Conservation (phyloP, 1,140 invertebrate species). For the Melitaea cinxia region DNA sequence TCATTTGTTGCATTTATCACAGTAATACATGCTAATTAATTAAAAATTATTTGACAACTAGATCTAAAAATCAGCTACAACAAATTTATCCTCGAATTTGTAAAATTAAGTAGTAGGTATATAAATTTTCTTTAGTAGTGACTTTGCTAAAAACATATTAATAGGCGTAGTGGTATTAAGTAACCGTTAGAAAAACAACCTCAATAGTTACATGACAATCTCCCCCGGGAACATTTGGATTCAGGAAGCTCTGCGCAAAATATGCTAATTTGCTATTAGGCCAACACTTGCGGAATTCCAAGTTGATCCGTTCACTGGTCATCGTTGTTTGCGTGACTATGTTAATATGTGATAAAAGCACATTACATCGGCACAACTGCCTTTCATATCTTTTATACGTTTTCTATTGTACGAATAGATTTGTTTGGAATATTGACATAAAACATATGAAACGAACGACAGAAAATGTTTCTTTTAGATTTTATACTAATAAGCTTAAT, state of each 20-base stretch:
- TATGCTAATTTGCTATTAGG: constrained; percentile 28
- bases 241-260: constrained; percentile 23
- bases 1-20: too few species aligned
- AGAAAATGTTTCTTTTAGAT: too few species aligned
- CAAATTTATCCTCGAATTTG: too few species aligned
- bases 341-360: constrained; percentile 22
- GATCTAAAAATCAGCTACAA: too few species aligned
- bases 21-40: too few species aligned
- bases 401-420: neutral
- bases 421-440: neutral
- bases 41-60: too few species aligned
- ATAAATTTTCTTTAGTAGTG: too few species aligned
- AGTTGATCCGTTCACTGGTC: constrained; percentile 24
- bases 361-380: constrained; percentile 12
- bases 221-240: constrained; percentile 30
- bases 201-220: constrained; percentile 1
- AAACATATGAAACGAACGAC: too few species aligned
- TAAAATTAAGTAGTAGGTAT: too few species aligned
- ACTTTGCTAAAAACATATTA: too few species aligned
- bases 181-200: neutral
- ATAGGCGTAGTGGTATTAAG: too few species aligned
- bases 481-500: too few species aligned
- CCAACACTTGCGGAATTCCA: constrained; percentile 27
- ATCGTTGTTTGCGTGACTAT: constrained; percentile 24
- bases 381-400: constrained; percentile 10